Evolutionary conservation across 2,888 invertebrate species (phyloP).

Genomic region (Bombylius discolor): DNA sequence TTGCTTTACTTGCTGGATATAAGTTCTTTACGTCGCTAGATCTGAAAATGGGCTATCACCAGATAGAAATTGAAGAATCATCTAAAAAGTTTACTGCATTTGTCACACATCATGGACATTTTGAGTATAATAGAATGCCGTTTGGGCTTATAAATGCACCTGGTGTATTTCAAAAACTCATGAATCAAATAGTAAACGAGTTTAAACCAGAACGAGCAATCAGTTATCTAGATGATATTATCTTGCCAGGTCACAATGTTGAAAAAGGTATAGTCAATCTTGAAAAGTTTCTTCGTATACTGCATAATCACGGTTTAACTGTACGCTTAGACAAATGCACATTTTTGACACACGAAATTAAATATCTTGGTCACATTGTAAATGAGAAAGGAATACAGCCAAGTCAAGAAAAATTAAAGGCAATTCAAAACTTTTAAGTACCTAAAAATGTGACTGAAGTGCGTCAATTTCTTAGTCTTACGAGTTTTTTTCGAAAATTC

Average conservation of each 20-base stretch:
- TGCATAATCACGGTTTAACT: no score
- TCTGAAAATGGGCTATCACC: constrained; percentile 23
- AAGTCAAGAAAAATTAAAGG: no score
- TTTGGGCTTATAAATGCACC: constrained; percentile 31
- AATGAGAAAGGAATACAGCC: no score
- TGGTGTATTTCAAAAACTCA: constrained; percentile 26
- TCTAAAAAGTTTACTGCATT: constrained; percentile 26
- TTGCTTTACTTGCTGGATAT: constrained; percentile 21
- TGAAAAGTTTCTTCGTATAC: no score
- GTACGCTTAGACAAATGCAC: no score
- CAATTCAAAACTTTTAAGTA: no score
- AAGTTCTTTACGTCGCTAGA: constrained; percentile 23
- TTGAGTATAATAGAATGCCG: constrained; percentile 27
- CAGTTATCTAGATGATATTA: constrained; percentile 19
- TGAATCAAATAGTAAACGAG: constrained; percentile 19
- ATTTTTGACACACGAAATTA: no score
- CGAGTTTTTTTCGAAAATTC: no score
- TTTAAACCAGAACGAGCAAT: constrained; percentile 7
- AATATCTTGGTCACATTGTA: no score
- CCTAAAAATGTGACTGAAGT: no score
- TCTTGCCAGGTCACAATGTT: constrained; percentile 11
- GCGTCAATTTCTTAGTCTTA: no score
- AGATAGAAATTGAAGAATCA: constrained; percentile 24
- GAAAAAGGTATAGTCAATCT: no score
- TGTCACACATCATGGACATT: constrained; percentile 28